These are phyloP conservation scores for Megathymus violae DNA, from an alignment of 1,140 invertebrate species.

Conservation along the genomic window DNA sequence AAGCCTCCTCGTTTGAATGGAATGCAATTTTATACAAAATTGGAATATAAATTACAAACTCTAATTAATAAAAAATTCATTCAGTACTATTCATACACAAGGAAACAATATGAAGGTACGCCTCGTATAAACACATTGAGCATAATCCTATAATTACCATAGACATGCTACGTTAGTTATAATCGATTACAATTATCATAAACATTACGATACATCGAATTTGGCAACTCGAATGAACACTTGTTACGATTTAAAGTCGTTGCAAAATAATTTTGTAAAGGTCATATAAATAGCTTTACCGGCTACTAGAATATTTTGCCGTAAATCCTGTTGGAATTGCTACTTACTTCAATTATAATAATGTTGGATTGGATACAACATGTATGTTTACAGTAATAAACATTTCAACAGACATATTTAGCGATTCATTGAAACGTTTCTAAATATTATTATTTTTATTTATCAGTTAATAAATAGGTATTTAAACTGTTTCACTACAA, in stretches of 20 bases:
- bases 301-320: slow-evolving; percentile 26
- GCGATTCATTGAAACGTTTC: slow-evolving; percentile 25
- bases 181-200: slow-evolving; percentile 72
- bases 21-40: slow-evolving; percentile 72
- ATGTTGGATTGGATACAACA: slow-evolving; percentile 29
- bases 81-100: slow-evolving; percentile 67
- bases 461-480: slow-evolving; percentile 42
- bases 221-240: slow-evolving; percentile 81
- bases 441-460: slow-evolving; percentile 31
- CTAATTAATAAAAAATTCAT: slow-evolving; percentile 65
- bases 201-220: slow-evolving; percentile 68
- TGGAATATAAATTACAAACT: slow-evolving; percentile 58
- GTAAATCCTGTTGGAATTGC: slow-evolving; percentile 19
- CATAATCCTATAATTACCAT: slow-evolving; percentile 75
- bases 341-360: slow-evolving; percentile 23
- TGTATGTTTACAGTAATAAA: slow-evolving; percentile 41
- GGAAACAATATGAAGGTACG: slow-evolving; percentile 66
- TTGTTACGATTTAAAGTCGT: slow-evolving; percentile 41
- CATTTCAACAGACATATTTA: slow-evolving; percentile 36
- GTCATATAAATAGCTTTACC: slow-evolving; percentile 26
- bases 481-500: slow-evolving; percentile 59
- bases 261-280: slow-evolving; percentile 30
- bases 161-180: slow-evolving; percentile 72
- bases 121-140: slow-evolving; percentile 78
- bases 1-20: slow-evolving; percentile 60